Evolutionary conservation across 2,113 vertebrate genomes (phyloP), one percentile per base, ranked within the genome.

Genomic region (Steatornis caripensis): DNA sequence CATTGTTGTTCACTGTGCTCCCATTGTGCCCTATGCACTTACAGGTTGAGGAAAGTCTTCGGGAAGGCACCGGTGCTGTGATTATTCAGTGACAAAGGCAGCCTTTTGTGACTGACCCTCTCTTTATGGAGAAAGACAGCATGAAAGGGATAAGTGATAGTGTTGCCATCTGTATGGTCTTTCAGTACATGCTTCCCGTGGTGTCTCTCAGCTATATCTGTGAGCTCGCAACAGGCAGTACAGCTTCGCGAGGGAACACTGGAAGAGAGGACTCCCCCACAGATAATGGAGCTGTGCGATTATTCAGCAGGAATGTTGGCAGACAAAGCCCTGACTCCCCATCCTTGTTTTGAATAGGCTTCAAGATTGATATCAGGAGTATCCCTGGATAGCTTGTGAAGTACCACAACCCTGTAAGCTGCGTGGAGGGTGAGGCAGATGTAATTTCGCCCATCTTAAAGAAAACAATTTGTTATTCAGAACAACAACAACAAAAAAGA

Each of bases 231-330:
- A 87, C 4, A 88, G 93, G 92, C 93, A 71, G 85, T 32, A 39
- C 60, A 86, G 81, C 80, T 65, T 32, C 68, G 81, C 24, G 8
- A 72, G 85, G 87, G 79, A 95, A 62, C 14, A 29, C 89, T 83
- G 92, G 41, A 43, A 51, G 45, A 85, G 94, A 84, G 87, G 96
- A 96, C 97, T 98, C 96, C 96, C 95, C 70, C 97, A 92, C 89
- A 95, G 90, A 97, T 96, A 96, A 96, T 88, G 95, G 95, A 97
- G 97, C 91, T 86, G 82, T 92, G 97, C 22, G 78, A 95, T 97
- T 98, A 95, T 97, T 91, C 98, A 90, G 97, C 95, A 97, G 97
- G 97, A 97, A 97, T 97, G 97, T 90, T 98, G 98, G 98, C 97
- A 95, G 78, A 70, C 85, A 92, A 79, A 96, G 72, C 82, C 84